Evolutionary conservation across 1,140 invertebrate genomes (phyloP).

Genomic region (Hestina assimilis): DNA sequence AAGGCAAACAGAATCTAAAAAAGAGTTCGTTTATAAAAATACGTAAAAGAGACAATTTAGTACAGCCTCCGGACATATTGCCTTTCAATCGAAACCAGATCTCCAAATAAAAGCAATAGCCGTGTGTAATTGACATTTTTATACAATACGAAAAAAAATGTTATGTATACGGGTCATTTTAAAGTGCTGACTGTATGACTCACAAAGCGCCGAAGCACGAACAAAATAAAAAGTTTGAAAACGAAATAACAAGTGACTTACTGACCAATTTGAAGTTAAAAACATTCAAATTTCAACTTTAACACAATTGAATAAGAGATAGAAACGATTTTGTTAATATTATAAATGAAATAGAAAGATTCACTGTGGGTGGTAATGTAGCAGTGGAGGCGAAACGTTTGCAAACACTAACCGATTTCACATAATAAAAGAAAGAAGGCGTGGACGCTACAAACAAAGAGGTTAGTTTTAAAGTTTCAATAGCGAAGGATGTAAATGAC

Average conservation of each 20-base stretch:
- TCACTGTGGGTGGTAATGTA: conserved; percentile 57
- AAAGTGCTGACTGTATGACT: conserved; percentile 54
- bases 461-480: conserved; percentile 45
- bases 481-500: conserved; percentile 55
- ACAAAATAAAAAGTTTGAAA: conserved; percentile 52
- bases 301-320: conserved; percentile 19
- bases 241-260: conserved; percentile 51
- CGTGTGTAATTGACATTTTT: conserved; percentile 48
- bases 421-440: conserved; percentile 50
- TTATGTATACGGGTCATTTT: conserved; percentile 38
- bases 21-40: neutral
- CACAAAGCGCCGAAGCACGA: conserved; percentile 48
- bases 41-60: conserved; percentile 2
- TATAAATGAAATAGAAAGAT: conserved; percentile 25
- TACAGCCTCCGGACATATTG: conserved; percentile 33
- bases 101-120: conserved; percentile 36
- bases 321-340: conserved; percentile 15
- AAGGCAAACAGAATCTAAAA: neutral
- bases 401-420: conserved; percentile 60
- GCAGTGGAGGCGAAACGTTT: conserved; percentile 57
- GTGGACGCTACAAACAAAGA: conserved; percentile 53
- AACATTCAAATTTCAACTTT: conserved; percentile 33
- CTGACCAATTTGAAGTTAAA: conserved; percentile 34
- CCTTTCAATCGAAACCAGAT: conserved; percentile 38
- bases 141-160: conserved; percentile 41